Conservation (phyloP, 2,888 invertebrate species). For the Eulithis testata region DNA sequence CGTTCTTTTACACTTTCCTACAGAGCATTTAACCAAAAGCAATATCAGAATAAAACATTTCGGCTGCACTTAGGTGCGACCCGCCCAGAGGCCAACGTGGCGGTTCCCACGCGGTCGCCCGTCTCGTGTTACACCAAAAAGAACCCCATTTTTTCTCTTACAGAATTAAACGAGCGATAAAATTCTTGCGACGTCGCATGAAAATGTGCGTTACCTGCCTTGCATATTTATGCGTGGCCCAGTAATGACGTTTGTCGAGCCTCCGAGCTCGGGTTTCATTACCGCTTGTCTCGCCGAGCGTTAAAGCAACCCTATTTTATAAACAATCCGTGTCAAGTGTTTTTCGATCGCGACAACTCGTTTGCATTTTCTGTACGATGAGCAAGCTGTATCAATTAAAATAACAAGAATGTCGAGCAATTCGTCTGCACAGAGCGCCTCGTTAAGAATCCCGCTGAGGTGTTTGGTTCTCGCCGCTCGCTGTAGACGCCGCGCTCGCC, state of each 20-base stretch:
- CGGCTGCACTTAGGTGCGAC: conserved; percentile 78
- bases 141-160: conserved; percentile 80
- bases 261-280: conserved; percentile 73
- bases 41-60: conserved; percentile 78
- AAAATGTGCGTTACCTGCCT: conserved; percentile 85
- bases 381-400: conserved; percentile 68
- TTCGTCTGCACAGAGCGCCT: conserved; percentile 57
- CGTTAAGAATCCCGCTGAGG: conserved; percentile 56
- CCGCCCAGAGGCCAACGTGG: conserved; percentile 63
- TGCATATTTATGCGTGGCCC: conserved; percentile 83
- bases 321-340: conserved; percentile 76
- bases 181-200: conserved; percentile 84
- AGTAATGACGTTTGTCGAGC: conserved; percentile 82
- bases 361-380: conserved; percentile 66
- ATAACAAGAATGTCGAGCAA: conserved; percentile 54
- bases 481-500: conserved; percentile 51
- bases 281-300: conserved; percentile 61
- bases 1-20: conserved; percentile 46
- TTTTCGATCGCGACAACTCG: conserved; percentile 68
- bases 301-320: conserved; percentile 69
- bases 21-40: conserved; percentile 73
- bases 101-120: conserved; percentile 78
- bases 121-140: conserved; percentile 77
- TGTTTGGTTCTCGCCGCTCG: conserved; percentile 52
- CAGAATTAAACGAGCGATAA: conserved; percentile 84